These are phyloP conservation scores for Lepus americanus DNA, from an alignment of 2,113 vertebrate genomes.

Conservation along the genomic window DNA sequence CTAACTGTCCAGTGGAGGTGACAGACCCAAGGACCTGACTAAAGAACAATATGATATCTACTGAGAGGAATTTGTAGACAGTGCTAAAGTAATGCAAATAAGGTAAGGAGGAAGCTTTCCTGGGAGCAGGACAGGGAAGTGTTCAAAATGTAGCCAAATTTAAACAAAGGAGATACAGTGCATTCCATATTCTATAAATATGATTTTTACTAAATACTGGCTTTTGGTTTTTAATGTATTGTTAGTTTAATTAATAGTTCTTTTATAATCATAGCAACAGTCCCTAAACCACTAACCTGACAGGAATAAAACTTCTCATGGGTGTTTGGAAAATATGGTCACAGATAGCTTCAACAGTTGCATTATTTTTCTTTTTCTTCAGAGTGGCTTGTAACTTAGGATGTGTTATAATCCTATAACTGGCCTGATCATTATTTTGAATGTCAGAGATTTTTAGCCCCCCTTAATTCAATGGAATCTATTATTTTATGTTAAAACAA, in stretches of 20 bases:
- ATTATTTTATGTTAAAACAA: neutral
- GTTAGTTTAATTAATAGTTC: neutral
- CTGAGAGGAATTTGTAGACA: neutral
- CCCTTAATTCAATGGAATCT: neutral
- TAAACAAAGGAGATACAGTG: neutral
- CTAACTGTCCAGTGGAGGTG: accelerated
- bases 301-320: neutral
- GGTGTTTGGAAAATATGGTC: neutral
- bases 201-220: neutral
- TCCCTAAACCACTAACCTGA: neutral
- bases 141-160: neutral
- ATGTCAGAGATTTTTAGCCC: neutral
- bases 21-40: neutral
- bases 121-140: neutral
- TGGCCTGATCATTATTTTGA: neutral
- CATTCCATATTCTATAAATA: neutral
- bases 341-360: neutral
- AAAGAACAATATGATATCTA: neutral
- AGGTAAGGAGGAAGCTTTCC: neutral
- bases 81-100: neutral
- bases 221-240: neutral
- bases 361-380: neutral
- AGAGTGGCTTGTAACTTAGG: neutral
- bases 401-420: neutral
- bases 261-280: neutral